phyloP scores from a whole-genome alignment of 2,113 vertebrate genomes.

The Phasianus colchicus region DNA sequence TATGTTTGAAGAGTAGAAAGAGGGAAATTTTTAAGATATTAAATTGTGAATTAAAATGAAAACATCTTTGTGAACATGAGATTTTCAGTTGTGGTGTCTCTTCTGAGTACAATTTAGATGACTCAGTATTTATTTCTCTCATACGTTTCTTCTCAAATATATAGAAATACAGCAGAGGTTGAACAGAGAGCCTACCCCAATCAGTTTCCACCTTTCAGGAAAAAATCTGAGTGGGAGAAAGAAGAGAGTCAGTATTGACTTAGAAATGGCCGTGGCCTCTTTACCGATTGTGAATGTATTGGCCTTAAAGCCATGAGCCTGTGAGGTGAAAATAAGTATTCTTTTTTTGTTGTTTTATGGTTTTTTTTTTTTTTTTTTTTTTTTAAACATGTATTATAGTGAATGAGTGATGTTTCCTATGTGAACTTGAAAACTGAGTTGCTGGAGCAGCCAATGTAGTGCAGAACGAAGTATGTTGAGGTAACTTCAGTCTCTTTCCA shows the following conservation, averaged over 20 bases:
- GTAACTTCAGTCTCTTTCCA: neutral
- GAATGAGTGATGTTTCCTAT: neutral
- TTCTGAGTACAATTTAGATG: neutral
- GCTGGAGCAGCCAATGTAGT: neutral
- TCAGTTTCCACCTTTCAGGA: neutral
- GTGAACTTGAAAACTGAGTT: neutral
- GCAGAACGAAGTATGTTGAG: neutral
- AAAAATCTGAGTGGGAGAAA: neutral
- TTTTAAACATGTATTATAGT: neutral
- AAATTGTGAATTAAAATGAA: neutral
- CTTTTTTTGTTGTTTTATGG: neutral
- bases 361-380: too few relatives aligned
- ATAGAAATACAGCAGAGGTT: neutral
- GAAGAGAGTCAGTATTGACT: fast-evolving
- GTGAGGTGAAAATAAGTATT: neutral
- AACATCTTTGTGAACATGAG: neutral
- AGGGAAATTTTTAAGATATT: neutral
- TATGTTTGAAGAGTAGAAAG: neutral
- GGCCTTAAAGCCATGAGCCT: neutral
- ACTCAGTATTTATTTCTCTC: neutral
- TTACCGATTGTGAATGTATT: too few relatives aligned
- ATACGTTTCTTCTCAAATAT: neutral
- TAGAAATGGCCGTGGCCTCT: neutral
- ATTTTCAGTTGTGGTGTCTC: fast-evolving
- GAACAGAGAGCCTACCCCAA: neutral